A percentile compares a stretch with the other conserved stretches of the same genome.
Evolutionary conservation across 2,113 vertebrate genomes (phyloP).

Genomic region (Thymallus thymallus): DNA sequence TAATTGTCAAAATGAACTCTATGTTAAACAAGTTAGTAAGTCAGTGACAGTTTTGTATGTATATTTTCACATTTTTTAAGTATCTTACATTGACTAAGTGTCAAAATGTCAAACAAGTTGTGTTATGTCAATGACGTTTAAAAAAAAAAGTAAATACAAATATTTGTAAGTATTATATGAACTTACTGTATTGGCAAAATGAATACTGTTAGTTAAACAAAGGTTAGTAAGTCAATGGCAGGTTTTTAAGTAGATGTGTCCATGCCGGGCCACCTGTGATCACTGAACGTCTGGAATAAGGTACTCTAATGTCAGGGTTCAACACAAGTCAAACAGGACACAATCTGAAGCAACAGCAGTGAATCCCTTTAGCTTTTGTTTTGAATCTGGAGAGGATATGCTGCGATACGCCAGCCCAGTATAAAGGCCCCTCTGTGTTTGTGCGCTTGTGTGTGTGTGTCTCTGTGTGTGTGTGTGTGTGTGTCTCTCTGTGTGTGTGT

Average conservation of each 20-base stretch:
- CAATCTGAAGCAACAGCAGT: conserved; percentile 1
- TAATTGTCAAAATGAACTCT: no score
- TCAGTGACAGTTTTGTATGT: no score
- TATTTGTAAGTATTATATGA: not conserved
- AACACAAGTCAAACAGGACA: not conserved
- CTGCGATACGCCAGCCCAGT: not conserved
- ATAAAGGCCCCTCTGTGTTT: conserved; percentile 4
- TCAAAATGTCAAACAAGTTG: no score
- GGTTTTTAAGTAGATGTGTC: not conserved
- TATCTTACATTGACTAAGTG: no score
- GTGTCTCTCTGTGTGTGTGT: conserved; percentile 13
- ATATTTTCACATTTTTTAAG: no score
- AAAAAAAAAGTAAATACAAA: no score
- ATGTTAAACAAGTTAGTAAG: no score
- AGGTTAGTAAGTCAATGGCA: not conserved
- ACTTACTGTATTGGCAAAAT: not conserved
- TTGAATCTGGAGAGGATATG: conserved; percentile 1
- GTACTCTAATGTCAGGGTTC: not conserved
- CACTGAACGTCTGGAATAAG: not conserved
- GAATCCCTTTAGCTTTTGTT: conserved; percentile 8
- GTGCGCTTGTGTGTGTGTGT: conserved; percentile 1
- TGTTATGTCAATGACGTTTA: no score
- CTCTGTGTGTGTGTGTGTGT: conserved; percentile 8
- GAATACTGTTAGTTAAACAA: not conserved
- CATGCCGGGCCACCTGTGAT: not conserved